Base-by-base conservation (phyloP, 2,888 invertebrate species). In the Amaurobius ferox region DNA sequence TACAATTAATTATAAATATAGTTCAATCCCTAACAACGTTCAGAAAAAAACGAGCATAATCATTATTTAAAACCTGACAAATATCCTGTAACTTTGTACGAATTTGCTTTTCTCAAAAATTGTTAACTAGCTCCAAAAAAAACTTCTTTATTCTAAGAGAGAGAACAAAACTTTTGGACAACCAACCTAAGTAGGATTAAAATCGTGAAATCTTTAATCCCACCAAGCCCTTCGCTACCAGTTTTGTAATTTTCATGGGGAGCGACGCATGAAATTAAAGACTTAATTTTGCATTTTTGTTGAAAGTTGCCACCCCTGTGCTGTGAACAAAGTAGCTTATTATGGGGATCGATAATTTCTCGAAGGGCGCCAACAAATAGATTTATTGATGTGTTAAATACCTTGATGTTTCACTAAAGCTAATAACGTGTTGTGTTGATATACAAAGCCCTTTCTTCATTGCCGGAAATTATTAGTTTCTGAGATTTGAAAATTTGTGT, bases 231-330 rank as follows among this genome's bases (percentile, higher is more conserved):
- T 23, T 55, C 55, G 55, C 23, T 55, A 55, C 55, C 55, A 19
- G 23, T 68, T 81, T 76, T 68, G 81, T 72, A 81, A 81, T 81
- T 81, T 72, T 81, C 81, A 74, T 74, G 81, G 26, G 35, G 81
- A 81, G 68, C 68, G 70, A 70, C 70, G 81, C 81, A 81, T 81
- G 81, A 81, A 81, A 81, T 81, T 81, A 81, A 67, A 55, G 73
- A 74, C 73, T 81, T 74, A 81, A 74, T 32, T 74, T 74, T 76
- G 73, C 61, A 81, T 81, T 81, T 76, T 81, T 81, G 68, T 40
- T 26, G 16, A 19, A 55, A 62, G 40, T 55, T 23, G 48, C 39
- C 28, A 35, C 16, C 40, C 30, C 67, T 79, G 71, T 61, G 61
- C 40, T 19, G 3, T 23, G 64, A 61, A 30, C 64, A 64, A 67